Conservation (phyloP, 1,140 invertebrate species). For the Heliconius himera region DNA sequence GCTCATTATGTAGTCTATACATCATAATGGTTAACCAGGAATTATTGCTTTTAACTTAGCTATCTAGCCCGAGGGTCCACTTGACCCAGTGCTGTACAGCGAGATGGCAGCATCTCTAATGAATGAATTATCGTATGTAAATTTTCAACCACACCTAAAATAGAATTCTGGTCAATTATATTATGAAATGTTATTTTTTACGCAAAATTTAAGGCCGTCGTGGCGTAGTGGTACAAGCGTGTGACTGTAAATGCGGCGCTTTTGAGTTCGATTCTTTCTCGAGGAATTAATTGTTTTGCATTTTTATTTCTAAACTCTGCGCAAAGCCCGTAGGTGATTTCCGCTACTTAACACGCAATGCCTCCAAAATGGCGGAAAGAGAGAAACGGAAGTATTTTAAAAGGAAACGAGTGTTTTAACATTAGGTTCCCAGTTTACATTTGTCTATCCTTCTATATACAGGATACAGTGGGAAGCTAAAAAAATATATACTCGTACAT, state of each 20-base stretch:
- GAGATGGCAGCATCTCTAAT: slow-evolving; percentile 7
- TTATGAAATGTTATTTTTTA: background rate
- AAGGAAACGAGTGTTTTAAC: too few relatives aligned
- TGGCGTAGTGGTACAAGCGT: too few relatives aligned
- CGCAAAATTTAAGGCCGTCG: background rate
- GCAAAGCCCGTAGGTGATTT: too few relatives aligned
- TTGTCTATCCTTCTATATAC: too few relatives aligned
- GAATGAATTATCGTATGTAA: slow-evolving; percentile 13
- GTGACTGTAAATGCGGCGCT: background rate
- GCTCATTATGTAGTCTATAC: slow-evolving; percentile 1
- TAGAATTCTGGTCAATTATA: background rate
- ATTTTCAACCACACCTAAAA: background rate
- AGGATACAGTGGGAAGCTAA: too few relatives aligned
- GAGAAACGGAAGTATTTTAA: too few relatives aligned
- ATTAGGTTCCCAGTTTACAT: too few relatives aligned
- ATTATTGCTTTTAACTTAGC: slow-evolving; percentile 12
- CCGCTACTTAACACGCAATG: too few relatives aligned
- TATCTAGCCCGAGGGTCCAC: slow-evolving; percentile 4
- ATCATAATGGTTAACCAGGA: slow-evolving; percentile 14
- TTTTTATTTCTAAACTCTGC: too few relatives aligned
- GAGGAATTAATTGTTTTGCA: too few relatives aligned
- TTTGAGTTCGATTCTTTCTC: background rate
- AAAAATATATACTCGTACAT: too few relatives aligned
- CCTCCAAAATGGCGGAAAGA: too few relatives aligned
- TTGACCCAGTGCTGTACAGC: slow-evolving; percentile 4